Conservation (phyloP, 2,113 vertebrate genomes). For the Circaetus gallicus region DNA sequence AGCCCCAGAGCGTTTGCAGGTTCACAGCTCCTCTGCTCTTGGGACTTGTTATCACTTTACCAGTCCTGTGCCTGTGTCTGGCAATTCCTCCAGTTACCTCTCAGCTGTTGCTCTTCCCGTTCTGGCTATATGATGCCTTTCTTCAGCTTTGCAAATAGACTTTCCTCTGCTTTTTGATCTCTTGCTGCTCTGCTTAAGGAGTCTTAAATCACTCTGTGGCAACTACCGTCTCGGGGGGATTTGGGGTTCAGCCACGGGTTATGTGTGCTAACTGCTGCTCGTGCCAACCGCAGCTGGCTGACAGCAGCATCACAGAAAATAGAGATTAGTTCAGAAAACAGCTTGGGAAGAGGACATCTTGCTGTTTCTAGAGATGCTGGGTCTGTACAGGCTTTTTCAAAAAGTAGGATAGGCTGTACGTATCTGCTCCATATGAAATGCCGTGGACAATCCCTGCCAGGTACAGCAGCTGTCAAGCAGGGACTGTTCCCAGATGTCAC, state of each 20-base stretch:
- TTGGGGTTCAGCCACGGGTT: not conserved
- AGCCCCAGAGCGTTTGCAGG: not conserved
- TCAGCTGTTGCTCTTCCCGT: not conserved
- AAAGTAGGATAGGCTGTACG: not conserved
- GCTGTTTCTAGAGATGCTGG: rapidly evolving
- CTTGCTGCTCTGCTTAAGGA: not conserved
- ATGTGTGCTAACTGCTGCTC: rapidly evolving
- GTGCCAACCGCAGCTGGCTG: not conserved
- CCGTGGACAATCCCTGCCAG: rapidly evolving
- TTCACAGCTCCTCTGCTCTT: not conserved
- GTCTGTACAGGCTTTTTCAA: not conserved
- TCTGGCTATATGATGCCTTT: not conserved
- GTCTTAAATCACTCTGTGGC: not conserved
- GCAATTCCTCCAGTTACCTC: not conserved
- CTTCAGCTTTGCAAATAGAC: not conserved
- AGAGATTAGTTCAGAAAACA: not conserved
- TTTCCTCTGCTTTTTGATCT: not conserved
- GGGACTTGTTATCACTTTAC: not conserved
- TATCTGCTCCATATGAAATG: not conserved
- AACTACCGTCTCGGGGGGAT: rapidly evolving
- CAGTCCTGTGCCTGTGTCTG: not conserved
- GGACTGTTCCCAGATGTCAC: not conserved
- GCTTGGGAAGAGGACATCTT: not conserved
- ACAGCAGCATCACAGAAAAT: not conserved
- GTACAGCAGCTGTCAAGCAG: not conserved